These are phyloP conservation scores for Myotis brandtii DNA, from an alignment of 2,113 vertebrate genomes.

Conservation along the genomic window DNA sequence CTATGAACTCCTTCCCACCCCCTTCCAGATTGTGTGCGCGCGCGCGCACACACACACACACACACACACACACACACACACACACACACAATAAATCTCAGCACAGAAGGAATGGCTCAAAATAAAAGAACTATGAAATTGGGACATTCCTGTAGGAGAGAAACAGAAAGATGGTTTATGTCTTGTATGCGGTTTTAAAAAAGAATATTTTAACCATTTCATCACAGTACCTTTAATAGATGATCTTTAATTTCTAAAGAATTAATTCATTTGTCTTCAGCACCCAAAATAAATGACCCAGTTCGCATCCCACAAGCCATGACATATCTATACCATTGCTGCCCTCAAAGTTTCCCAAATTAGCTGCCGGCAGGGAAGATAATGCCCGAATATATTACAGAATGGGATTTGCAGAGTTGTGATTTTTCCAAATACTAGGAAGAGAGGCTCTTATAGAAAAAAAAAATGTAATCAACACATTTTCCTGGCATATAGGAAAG, in stretches of 20 bases:
- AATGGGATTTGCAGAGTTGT: background rate
- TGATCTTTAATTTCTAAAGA: background rate
- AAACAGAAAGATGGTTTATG: background rate
- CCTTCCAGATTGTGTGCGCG: background rate
- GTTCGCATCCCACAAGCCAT: background rate
- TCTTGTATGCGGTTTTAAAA: background rate
- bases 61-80: no score
- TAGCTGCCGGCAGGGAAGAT: background rate
- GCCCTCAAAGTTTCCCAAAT: background rate
- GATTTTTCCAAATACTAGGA: background rate
- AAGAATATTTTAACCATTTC: background rate
- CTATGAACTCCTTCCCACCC: background rate
- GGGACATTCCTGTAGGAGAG: background rate
- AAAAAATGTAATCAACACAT: background rate
- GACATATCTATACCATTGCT: background rate
- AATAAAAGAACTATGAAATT: background rate
- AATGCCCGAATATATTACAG: background rate
- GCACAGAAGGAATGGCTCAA: background rate
- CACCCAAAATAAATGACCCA: background rate
- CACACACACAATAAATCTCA: background rate
- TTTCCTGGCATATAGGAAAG: background rate
- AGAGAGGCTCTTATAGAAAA: background rate
- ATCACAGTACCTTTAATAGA: background rate
- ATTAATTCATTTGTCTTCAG: background rate
- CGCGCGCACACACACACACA: rapidly evolving